Base-by-base conservation (phyloP, 2,888 invertebrate genomes). In the Pseudoips prasinana region DNA sequence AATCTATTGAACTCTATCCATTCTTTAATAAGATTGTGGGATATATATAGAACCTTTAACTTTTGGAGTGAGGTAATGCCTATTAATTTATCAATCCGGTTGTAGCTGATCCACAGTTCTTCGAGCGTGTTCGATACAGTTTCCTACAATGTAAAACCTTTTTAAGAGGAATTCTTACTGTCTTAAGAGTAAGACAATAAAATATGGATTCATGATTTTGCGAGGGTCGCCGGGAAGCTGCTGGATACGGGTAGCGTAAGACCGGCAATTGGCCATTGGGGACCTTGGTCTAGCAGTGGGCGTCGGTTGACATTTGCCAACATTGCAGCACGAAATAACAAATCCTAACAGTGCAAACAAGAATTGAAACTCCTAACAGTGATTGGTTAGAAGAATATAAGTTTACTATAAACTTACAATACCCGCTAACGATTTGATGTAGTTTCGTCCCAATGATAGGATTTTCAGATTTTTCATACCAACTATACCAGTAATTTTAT, bases 1-100 rank as follows among this genome's bases (percentile, higher is more conserved):
- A 18, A 6, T 18, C 18, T 18, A 18, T 18, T 18, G 18, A 18
- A 18, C 6, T 18, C 18, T 6, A 25, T 50, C 43, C 40, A 39
- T 39, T 45, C 39, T 29, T 39, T 27, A 38, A 29, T 28, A 7
- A 39, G 33, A 24, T 26, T 33, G 23, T 26, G 22, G 23, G 35
- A 10, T 34, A 44, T 18, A 37, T 34, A 37, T 29, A 8, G 8
- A 19, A 31, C 20, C 11, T 19, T 25, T 32, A 32, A 32, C 25
- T 17, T 10, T 23, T 31, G 8, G 7, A 31, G 10, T 18, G 3
- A 7, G n/a, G 10, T 6, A 7, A 9, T 22, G 10, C 3, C n/a
- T 22, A 7, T 11, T 5, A 18, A 6, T 18, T 18, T 18, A 6
- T 18, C 18, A 5, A 18, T 18, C 6, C 4, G 18, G 6, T 18